phyloP scores from a whole-genome alignment of 2,888 invertebrate genomes.

The Dendrolimus houi region DNA sequence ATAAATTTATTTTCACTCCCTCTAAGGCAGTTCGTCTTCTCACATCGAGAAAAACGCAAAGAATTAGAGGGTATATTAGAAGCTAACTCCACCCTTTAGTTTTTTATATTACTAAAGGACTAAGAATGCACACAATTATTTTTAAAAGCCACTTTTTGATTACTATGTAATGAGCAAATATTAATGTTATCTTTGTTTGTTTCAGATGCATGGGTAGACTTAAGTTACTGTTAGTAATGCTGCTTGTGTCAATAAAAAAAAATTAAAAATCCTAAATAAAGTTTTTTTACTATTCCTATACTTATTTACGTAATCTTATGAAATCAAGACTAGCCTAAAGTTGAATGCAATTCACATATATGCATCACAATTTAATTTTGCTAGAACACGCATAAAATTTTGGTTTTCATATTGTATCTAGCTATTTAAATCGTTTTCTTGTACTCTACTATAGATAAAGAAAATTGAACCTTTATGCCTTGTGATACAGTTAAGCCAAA shows the following conservation, averaged over 20 bases:
- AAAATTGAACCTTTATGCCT: too few species aligned
- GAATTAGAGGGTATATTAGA: conserved; percentile 60
- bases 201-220: conserved; percentile 56
- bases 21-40: conserved; percentile 63
- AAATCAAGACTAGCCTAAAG: too few species aligned
- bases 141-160: neutral
- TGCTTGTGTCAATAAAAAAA: conserved; percentile 61
- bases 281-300: conserved; percentile 5
- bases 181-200: conserved; percentile 21
- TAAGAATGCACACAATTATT: conserved; percentile 42
- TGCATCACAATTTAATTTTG: too few species aligned
- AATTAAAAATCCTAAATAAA: conserved; percentile 29
- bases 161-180: neutral
- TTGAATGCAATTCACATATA: too few species aligned
- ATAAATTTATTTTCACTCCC: conserved; percentile 21
- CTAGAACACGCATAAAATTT: too few species aligned
- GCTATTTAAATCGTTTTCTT: too few species aligned
- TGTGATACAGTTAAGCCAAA: too few species aligned
- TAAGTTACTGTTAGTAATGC: conserved; percentile 27
- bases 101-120: conserved; percentile 36
- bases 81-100: conserved; percentile 57
- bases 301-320: too few species aligned
- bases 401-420: too few species aligned
- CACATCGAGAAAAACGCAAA: conserved; percentile 50
- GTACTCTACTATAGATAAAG: too few species aligned